These are phyloP conservation scores for Pinctada fucata DNA, from an alignment of 2,888 invertebrate genomes.

Conservation along the genomic window DNA sequence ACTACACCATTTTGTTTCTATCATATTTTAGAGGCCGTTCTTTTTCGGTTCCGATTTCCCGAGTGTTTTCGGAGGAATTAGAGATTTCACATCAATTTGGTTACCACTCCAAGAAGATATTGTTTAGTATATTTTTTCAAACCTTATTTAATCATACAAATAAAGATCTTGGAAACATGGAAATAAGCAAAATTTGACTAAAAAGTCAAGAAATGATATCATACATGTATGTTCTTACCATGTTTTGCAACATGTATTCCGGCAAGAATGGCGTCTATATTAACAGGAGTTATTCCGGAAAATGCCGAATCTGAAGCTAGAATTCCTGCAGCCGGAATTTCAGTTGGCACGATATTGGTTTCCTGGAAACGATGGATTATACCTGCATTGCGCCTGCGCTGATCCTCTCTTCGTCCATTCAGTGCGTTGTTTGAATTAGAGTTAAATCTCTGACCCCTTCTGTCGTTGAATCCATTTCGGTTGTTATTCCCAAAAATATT, in stretches of 20 bases:
- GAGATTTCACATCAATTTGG: too few species aligned
- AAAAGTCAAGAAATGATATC: neutral
- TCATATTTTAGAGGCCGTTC: too few species aligned
- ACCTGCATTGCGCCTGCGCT: neutral
- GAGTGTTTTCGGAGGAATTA: too few species aligned
- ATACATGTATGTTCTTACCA: constrained; percentile 1
- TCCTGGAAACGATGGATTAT: neutral
- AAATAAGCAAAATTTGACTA: too few species aligned
- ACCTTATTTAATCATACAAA: too few species aligned
- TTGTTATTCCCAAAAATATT: neutral
- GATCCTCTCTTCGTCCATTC: neutral
- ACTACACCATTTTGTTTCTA: too few species aligned
- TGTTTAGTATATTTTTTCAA: too few species aligned
- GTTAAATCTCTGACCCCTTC: neutral
- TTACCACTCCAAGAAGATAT: too few species aligned
- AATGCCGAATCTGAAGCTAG: neutral
- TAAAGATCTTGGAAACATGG: too few species aligned
- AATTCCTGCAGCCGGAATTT: neutral
- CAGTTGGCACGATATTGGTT: neutral
- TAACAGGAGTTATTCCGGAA: neutral
- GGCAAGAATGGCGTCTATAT: neutral
- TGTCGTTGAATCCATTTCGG: neutral
- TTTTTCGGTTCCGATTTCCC: too few species aligned
- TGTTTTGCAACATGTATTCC: neutral
- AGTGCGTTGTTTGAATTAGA: neutral